Base-by-base conservation (phyloP, 37 sponge, comb jelly and placozoan species). In the Aplysina aerophoba region DNA sequence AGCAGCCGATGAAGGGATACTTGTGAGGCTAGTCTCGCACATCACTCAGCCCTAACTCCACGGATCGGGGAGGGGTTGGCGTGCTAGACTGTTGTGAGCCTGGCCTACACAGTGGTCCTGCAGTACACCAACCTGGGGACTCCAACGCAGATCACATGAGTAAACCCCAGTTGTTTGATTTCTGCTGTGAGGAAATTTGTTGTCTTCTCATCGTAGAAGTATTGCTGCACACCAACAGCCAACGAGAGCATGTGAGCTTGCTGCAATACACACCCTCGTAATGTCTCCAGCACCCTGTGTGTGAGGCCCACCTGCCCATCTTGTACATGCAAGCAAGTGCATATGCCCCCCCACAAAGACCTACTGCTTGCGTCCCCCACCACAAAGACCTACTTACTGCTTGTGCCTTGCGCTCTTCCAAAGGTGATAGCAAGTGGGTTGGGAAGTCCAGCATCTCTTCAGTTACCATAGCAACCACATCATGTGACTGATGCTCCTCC, bases 91-190 rank as follows among this genome's bases (percentile, higher is more conserved):
- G n/a, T n/a, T n/a, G n/a, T n/a, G n/a, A n/a, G n/a, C n/a, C n/a
- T n/a, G n/a, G n/a, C n/a, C 65, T 24, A 5, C 11, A 28, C 4
- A 8, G 24, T 24, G 28, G 28, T 63, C 2, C 65, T 63, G 65
- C 65, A 63, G 4, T 63, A 63, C 24, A 63, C 27, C 27, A 3
- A 95, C 95, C 91, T 87, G 71, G 97, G 98, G 15, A 88, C 82
- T 38, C 98, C 98, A 16, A 97, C 73, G 85, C 96, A 91, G 20
- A 97, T 53, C 0, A 95, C 92, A 59, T 85, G 80, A 22, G 81
- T 77, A 55, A 82, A 81, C 19, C 80, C 63, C 41, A 87, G 81
- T 53, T 86, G 77, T 34, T 78, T 72, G n/a, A 97, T 61, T 55
- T 91, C 89, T 12, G 77, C 59, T 34, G 60, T 15, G 4, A 97